A percentile compares a stretch with the other conserved stretches of the same genome.
Evolutionary conservation across 2,888 invertebrate genomes (phyloP).

Genomic region (Papilio elwesi): DNA sequence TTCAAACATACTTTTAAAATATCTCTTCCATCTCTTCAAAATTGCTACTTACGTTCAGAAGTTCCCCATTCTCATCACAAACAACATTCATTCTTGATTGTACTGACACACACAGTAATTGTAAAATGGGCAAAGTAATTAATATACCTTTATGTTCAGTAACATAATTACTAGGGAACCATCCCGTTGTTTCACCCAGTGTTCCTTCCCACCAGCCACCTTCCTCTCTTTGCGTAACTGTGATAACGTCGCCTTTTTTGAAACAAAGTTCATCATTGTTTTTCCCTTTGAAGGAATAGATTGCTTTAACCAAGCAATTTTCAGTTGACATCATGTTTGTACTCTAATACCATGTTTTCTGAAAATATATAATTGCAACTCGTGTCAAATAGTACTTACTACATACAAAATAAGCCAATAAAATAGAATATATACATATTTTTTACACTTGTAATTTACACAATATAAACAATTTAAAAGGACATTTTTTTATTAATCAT

Average conservation of each 20-base stretch:
- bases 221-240: conserved; percentile 97
- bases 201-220: conserved; percentile 99
- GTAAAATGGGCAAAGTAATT: too few relatives aligned
- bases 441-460: neutral
- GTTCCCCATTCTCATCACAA: too few relatives aligned
- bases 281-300: conserved; percentile 96
- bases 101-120: too few relatives aligned
- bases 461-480: conserved; percentile 4
- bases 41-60: too few relatives aligned
- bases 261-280: conserved; percentile 99
- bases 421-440: neutral
- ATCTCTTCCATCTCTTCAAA: too few relatives aligned
- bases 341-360: conserved; percentile 66
- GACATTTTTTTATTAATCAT: conserved; percentile 6
- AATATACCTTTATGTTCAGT: conserved; percentile 90
- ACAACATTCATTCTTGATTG: too few relatives aligned
- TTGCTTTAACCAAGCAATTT: conserved; percentile 92
- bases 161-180: conserved; percentile 99
- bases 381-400: neutral
- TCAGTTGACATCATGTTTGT: conserved; percentile 82
- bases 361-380: conserved; percentile 38
- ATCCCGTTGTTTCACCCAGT: conserved; percentile 96
- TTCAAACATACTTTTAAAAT: too few relatives aligned
- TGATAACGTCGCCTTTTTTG: conserved; percentile 97
- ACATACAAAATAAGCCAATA: neutral